phyloP scores from a whole-genome alignment of 2,113 vertebrate genomes.

The Cettia cetti region DNA sequence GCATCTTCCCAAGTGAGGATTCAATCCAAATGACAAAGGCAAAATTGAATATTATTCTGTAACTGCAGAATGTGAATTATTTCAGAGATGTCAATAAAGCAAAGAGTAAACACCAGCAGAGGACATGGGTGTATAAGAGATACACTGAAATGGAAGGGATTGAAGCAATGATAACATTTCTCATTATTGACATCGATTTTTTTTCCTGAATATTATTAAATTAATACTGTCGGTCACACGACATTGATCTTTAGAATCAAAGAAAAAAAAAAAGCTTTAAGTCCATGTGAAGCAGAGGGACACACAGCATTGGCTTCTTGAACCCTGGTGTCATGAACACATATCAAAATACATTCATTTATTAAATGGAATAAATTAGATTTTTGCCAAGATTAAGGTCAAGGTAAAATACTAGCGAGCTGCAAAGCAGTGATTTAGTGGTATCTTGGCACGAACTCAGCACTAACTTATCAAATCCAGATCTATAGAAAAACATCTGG shows the following conservation, averaged over 20 bases:
- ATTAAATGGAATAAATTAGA: not conserved
- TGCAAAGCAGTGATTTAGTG: not conserved
- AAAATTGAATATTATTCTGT: not conserved
- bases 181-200: not conserved
- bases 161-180: not conserved
- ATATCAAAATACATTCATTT: not conserved
- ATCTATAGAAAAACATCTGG: not conserved
- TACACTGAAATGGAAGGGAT: not conserved
- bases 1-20: not conserved
- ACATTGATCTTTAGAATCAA: not conserved
- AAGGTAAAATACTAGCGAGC: not conserved
- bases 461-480: not conserved
- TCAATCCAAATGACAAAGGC: not conserved
- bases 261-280: not conserved
- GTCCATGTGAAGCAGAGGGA: not conserved
- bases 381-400: not conserved
- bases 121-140: not conserved
- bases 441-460: not conserved
- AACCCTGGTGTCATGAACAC: not conserved
- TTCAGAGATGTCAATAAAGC: not conserved
- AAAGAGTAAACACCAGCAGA: not conserved
- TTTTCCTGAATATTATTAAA: not conserved
- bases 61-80: not conserved
- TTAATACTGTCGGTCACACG: not conserved
- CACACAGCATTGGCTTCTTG: not conserved